Conservation (phyloP, 23 tunicate genomes). For the Diplosoma virens region DNA sequence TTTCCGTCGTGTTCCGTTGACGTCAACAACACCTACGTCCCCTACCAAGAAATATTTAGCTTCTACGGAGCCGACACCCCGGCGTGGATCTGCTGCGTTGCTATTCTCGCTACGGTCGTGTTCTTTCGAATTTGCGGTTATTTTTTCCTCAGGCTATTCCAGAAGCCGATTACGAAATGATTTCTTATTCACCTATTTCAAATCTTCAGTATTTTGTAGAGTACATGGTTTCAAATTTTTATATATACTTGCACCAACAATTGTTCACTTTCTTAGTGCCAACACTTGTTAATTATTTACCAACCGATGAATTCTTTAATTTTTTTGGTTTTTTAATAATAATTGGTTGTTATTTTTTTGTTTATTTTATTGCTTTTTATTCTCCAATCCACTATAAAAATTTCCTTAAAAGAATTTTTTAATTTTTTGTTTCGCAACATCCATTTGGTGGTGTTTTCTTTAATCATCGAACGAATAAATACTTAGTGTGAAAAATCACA, state of each 20-base stretch:
- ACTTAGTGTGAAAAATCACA: too few relatives aligned
- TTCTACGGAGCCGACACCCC: conserved; percentile 39
- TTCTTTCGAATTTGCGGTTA: conserved; percentile 68
- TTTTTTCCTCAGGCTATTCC: conserved; percentile 53
- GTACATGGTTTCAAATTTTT: background rate
- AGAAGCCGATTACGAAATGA: conserved; percentile 78
- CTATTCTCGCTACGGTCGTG: conserved; percentile 34
- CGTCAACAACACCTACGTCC: conserved; percentile 37
- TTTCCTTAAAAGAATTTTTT: too few relatives aligned
- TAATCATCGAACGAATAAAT: too few relatives aligned
- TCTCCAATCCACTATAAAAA: too few relatives aligned
- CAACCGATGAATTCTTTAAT: too few relatives aligned
- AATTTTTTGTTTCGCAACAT: too few relatives aligned
- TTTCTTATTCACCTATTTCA: background rate
- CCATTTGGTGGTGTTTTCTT: too few relatives aligned
- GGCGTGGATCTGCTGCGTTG: conserved; percentile 43
- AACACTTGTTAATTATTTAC: too few relatives aligned
- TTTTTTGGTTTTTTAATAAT: too few relatives aligned
- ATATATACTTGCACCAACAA: background rate
- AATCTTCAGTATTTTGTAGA: background rate
- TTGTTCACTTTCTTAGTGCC: background rate
- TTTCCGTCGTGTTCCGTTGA: conserved; percentile 47
- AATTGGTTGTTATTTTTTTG: too few relatives aligned
- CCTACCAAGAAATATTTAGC: conserved; percentile 48
- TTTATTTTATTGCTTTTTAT: too few relatives aligned